These are phyloP conservation scores for Gallinago nigripennis DNA, from an alignment of 2,797 vertebrate species.

Conservation along the genomic window DNA sequence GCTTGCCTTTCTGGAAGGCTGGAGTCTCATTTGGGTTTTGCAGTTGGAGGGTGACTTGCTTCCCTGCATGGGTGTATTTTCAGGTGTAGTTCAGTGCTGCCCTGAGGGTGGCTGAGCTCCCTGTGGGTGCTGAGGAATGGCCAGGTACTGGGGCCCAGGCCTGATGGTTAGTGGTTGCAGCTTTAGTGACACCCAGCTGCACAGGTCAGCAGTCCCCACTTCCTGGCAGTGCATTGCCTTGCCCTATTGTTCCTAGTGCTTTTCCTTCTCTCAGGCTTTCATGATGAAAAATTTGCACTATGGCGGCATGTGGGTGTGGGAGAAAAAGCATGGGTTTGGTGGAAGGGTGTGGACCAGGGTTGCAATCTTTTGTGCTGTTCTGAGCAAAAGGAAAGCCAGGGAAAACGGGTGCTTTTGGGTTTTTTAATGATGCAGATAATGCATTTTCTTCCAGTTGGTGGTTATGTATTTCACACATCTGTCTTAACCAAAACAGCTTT, in stretches of 20 bases:
- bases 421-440: neutral
- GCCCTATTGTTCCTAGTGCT: neutral
- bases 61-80: neutral
- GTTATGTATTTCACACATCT: neutral
- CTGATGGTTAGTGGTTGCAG: neutral
- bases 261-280: neutral
- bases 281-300: neutral
- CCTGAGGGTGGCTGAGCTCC: neutral
- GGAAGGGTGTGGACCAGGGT: neutral
- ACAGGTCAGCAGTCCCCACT: accelerated
- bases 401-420: neutral
- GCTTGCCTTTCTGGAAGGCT: neutral
- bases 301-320: accelerated
- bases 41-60: neutral
- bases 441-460: neutral
- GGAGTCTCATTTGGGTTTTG: neutral
- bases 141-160: too few species aligned
- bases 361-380: neutral
- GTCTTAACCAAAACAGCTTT: neutral
- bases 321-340: neutral
- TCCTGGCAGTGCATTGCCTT: accelerated
- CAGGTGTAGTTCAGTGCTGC: neutral
- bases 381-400: neutral
- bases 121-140: neutral
- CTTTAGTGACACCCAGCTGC: neutral